Evolutionary conservation across 2,113 vertebrate genomes (phyloP).

Genomic region (Herpailurus yagouaroundi): DNA sequence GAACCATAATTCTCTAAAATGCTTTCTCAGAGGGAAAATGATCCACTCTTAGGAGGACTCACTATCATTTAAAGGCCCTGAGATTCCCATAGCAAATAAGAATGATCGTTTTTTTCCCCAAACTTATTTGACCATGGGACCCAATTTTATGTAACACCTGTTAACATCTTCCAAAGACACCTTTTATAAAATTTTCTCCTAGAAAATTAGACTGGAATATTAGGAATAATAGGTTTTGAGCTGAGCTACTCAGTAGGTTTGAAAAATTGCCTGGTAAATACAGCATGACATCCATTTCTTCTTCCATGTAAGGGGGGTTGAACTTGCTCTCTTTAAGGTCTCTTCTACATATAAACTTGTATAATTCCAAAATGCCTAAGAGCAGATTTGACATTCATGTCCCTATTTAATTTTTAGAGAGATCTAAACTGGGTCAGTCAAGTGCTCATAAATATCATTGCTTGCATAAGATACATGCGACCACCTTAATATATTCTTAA

Average conservation of each 20-base stretch:
- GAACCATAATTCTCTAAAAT: not conserved
- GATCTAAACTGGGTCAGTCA: not conserved
- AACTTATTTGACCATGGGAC: not conserved
- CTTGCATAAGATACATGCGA: constrained; percentile 3
- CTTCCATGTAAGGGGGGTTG: not conserved
- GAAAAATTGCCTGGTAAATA: not conserved
- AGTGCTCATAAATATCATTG: not conserved
- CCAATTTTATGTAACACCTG: not conserved
- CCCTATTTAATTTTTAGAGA: constrained; percentile 28
- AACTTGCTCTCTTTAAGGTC: not conserved
- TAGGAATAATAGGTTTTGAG: constrained; percentile 3
- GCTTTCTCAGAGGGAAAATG: not conserved
- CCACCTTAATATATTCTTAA: not conserved
- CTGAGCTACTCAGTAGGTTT: not conserved
- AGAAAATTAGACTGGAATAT: constrained; percentile 10
- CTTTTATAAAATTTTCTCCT: not conserved
- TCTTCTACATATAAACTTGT: constrained; percentile 20
- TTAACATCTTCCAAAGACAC: not conserved
- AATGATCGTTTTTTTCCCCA: not conserved
- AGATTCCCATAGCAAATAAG: not conserved
- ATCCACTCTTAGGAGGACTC: not conserved
- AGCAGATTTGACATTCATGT: not conserved
- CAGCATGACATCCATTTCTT: not conserved
- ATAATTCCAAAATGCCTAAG: not conserved
- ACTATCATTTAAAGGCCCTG: not conserved